Percentiles rank a stretch among this genome's conserved stretches.
Conservation (phyloP, 1,140 invertebrate species). For the Panulirus ornatus region DNA sequence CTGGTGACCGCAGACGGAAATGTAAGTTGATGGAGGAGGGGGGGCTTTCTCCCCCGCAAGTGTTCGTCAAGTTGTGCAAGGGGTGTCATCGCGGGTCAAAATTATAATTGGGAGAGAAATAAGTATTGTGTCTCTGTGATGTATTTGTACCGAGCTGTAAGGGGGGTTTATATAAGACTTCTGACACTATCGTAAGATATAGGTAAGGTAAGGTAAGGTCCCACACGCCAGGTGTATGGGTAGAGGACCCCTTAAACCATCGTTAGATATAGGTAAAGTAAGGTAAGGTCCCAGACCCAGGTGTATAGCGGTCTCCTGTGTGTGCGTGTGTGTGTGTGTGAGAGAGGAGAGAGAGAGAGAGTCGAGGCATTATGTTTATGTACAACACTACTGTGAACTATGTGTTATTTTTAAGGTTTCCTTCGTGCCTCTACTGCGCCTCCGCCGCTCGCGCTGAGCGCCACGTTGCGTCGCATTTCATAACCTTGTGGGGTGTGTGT, state of each 20-base stretch:
- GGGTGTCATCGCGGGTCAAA: too few relatives aligned
- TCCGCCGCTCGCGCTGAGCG: constrained; percentile 4
- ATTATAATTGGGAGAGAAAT: too few relatives aligned
- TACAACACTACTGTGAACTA: constrained; percentile 31
- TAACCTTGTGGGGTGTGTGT: background rate
- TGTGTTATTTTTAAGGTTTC: constrained; percentile 58
- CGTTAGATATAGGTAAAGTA: too few relatives aligned
- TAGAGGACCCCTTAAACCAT: too few relatives aligned
- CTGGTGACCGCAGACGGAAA: constrained; percentile 32
- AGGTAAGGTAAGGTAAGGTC: too few relatives aligned
- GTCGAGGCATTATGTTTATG: constrained; percentile 40
- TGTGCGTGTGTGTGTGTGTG: constrained; percentile 44
- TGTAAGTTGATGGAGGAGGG: constrained; percentile 34
- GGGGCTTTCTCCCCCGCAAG: too few relatives aligned
- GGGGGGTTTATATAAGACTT: too few relatives aligned
- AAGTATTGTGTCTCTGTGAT: too few relatives aligned
- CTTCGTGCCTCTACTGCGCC: constrained; percentile 32
- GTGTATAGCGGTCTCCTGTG: background rate
- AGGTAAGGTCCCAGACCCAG: too few relatives aligned
- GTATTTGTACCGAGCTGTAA: too few relatives aligned
- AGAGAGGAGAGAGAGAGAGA: constrained; percentile 11
- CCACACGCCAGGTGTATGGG: too few relatives aligned
- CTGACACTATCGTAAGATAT: too few relatives aligned
- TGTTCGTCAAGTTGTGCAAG: constrained; percentile 25
- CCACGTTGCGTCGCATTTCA: background rate